Conservation (phyloP, 2,888 invertebrate genomes). For the Laspeyria flexula region DNA sequence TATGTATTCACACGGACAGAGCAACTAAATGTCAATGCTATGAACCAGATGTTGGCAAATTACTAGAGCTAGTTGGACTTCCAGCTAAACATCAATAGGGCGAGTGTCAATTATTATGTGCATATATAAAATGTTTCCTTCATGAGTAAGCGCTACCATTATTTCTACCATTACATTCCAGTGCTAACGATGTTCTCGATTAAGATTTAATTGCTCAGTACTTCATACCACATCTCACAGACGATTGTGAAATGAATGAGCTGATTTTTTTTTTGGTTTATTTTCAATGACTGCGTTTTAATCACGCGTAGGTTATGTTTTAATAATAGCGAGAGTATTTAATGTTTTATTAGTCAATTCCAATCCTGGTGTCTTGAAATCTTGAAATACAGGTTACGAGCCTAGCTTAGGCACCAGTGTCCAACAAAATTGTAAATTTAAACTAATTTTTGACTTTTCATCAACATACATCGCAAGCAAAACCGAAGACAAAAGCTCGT, state of each 20-base stretch:
- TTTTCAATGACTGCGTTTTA: slow-evolving; percentile 10
- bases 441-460: no score
- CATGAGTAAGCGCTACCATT: slow-evolving; percentile 31
- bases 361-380: no score
- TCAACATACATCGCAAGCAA: no score
- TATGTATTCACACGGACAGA: no score
- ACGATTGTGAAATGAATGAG: slow-evolving; percentile 40
- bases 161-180: slow-evolving; percentile 33
- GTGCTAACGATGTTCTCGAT: slow-evolving; percentile 39
- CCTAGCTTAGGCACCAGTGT: no score
- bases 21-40: neutral
- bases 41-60: neutral
- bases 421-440: no score
- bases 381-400: no score
- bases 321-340: no score
- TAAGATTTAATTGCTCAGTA: slow-evolving; percentile 62
- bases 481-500: no score
- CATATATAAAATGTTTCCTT: slow-evolving; percentile 44
- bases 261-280: slow-evolving; percentile 25
- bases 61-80: neutral
- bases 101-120: slow-evolving; percentile 36
- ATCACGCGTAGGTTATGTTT: neutral
- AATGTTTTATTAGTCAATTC: no score
- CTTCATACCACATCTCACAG: slow-evolving; percentile 41
- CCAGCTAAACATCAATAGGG: slow-evolving; percentile 12